Evolutionary conservation across 2,888 invertebrate species (phyloP).

Genomic region (Drosophila niveifrons): DNA sequence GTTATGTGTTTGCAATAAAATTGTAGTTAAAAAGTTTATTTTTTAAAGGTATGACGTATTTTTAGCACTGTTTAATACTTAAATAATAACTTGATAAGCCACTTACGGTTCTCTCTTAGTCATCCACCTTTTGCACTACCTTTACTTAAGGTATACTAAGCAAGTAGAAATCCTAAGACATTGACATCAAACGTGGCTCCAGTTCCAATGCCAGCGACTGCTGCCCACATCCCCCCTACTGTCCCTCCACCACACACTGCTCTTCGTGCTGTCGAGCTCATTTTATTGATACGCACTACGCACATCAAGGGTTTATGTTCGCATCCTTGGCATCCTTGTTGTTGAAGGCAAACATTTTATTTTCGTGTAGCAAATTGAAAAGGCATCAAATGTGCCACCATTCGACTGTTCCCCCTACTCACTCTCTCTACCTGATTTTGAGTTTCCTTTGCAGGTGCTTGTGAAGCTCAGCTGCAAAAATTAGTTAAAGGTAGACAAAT

Average conservation of each 20-base stretch:
- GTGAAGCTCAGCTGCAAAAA: slow-evolving; percentile 42
- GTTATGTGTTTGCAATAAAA: no score
- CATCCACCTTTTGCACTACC: neutral
- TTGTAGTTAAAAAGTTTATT: no score
- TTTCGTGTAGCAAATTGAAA: slow-evolving; percentile 71
- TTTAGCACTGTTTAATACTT: no score
- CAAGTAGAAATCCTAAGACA: slow-evolving; percentile 44
- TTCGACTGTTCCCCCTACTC: slow-evolving; percentile 16
- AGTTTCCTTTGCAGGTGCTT: slow-evolving; percentile 6
- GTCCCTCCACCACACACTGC: neutral
- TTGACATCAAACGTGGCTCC: slow-evolving; percentile 71
- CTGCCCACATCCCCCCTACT: neutral
- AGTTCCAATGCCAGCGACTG: neutral
- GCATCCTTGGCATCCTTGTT: slow-evolving; percentile 38
- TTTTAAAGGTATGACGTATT: no score
- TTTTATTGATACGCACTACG: slow-evolving; percentile 64
- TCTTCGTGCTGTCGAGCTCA: slow-evolving; percentile 15
- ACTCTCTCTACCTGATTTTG: neutral
- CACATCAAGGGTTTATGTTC: slow-evolving; percentile 59
- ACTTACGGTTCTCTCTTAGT: neutral
- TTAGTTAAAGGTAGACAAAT: slow-evolving; percentile 36
- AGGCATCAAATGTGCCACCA: slow-evolving; percentile 55
- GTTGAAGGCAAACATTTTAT: slow-evolving; percentile 55
- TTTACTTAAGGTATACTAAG: slow-evolving; percentile 9
- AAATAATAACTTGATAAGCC: neutral